Percentiles rank a stretch among this genome's conserved stretches.
phyloP scores from a whole-genome alignment of 2,113 vertebrate species.

The Eptatretus burgeri region DNA sequence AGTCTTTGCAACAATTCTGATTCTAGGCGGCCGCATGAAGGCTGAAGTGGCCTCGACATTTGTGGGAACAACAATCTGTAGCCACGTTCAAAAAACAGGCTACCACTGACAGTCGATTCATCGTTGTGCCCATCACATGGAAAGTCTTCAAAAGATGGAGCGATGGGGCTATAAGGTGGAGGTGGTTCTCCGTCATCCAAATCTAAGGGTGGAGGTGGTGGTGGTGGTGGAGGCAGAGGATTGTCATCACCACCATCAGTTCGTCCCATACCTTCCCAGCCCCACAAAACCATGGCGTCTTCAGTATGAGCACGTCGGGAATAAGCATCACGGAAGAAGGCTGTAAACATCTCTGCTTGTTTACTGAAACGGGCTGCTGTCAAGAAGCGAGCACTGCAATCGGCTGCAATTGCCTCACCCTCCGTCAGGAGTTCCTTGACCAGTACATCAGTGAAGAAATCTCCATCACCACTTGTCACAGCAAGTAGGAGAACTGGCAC shows the following conservation, averaged over 20 bases:
- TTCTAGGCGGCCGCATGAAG: no score
- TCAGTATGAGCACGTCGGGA: slow-evolving; percentile 78
- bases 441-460: slow-evolving; percentile 88
- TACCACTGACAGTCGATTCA: no score
- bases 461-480: slow-evolving; percentile 85
- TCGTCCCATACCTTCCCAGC: no score
- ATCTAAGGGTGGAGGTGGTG: slow-evolving; percentile 23
- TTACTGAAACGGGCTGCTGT: slow-evolving; percentile 84
- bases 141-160: no score
- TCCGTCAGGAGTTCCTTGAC: slow-evolving; percentile 97
- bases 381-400: slow-evolving; percentile 86
- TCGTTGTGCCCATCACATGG: no score
- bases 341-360: slow-evolving; percentile 75
- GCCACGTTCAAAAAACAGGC: no score
- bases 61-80: no score
- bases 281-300: slow-evolving; percentile 18
- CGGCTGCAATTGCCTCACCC: slow-evolving; percentile 88
- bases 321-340: slow-evolving; percentile 82
- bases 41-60: no score
- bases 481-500: slow-evolving; percentile 93
- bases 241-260: no score
- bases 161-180: slow-evolving; percentile 87
- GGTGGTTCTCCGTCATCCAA: slow-evolving; percentile 76
- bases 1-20: no score
- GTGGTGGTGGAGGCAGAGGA: slow-evolving; percentile 48